These are phyloP conservation scores for Dreissena rostriformis DNA, from an alignment of 1,140 invertebrate species.

Conservation along the genomic window DNA sequence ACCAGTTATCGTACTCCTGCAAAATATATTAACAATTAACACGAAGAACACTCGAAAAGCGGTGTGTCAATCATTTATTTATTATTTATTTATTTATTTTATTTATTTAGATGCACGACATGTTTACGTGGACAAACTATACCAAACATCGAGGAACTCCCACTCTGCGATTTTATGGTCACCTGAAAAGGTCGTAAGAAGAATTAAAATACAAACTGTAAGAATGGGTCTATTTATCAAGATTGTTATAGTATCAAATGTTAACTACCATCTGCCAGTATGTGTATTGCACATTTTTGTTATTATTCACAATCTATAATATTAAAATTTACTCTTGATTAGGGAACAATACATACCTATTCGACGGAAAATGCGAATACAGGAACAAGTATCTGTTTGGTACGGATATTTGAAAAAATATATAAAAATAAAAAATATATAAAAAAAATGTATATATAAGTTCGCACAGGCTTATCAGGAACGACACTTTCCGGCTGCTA, in stretches of 20 bases:
- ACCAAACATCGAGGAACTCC: constrained; percentile 57
- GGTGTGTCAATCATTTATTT: not conserved
- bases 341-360: not conserved
- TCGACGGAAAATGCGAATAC: not conserved
- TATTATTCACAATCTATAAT: not conserved
- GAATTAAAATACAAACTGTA: not conserved
- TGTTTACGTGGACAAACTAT: constrained; percentile 29
- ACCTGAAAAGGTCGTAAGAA: constrained; percentile 33
- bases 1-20: too few relatives aligned
- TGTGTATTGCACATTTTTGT: not conserved
- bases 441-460: too few relatives aligned
- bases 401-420: too few relatives aligned
- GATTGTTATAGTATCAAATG: not conserved
- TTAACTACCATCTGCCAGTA: too few relatives aligned
- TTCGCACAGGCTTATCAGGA: too few relatives aligned
- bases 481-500: not conserved
- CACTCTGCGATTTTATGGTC: constrained; percentile 44
- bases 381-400: too few relatives aligned
- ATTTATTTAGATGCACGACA: not conserved
- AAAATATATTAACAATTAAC: too few relatives aligned
- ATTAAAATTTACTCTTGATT: not conserved
- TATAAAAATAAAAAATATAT: too few relatives aligned
- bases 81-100: not conserved
- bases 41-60: too few relatives aligned
- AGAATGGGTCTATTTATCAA: not conserved